These are phyloP conservation scores for Hoplias malabaricus DNA, from an alignment of 2,113 vertebrate species.

Conservation along the genomic window DNA sequence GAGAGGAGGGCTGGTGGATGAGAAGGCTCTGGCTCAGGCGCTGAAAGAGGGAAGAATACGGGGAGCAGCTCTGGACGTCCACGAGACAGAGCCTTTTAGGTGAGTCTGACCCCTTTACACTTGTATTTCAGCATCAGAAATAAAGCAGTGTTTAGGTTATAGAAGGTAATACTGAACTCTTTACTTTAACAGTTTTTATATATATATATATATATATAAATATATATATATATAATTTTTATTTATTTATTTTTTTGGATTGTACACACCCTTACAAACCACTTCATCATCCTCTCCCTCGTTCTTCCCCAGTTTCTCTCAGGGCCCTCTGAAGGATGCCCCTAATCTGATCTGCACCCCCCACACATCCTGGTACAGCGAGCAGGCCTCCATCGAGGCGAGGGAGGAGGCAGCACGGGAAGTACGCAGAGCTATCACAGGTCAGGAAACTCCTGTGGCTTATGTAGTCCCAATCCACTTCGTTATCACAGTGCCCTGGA, in stretches of 20 bases:
- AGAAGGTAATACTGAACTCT: background rate
- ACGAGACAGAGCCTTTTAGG: slow-evolving; percentile 83
- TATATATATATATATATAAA: background rate
- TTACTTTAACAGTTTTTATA: background rate
- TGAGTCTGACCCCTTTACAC: too few species aligned
- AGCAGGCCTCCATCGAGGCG: slow-evolving; percentile 81
- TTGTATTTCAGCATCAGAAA: too few species aligned
- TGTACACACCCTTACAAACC: background rate
- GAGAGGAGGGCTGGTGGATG: slow-evolving; percentile 80
- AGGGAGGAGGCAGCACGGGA: slow-evolving; percentile 82
- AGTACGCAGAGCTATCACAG: slow-evolving; percentile 82
- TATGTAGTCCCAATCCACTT: background rate
- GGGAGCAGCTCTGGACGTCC: slow-evolving; percentile 79
- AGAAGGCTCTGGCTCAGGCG: slow-evolving; percentile 81
- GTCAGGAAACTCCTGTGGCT: slow-evolving; percentile 50
- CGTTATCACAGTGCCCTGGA: background rate
- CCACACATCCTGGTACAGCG: slow-evolving; percentile 83
- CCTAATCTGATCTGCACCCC: slow-evolving; percentile 83
- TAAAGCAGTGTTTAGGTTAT: too few species aligned
- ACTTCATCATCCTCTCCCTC: too few species aligned
- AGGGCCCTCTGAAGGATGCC: slow-evolving; percentile 80
- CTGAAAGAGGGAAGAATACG: slow-evolving; percentile 82
- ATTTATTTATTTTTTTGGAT: background rate
- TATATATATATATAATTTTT: background rate
- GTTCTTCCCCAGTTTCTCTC: slow-evolving; percentile 69